phyloP scores from a whole-genome alignment of 64 coral and sea anemone species.

The Dendronephthya gigantea region DNA sequence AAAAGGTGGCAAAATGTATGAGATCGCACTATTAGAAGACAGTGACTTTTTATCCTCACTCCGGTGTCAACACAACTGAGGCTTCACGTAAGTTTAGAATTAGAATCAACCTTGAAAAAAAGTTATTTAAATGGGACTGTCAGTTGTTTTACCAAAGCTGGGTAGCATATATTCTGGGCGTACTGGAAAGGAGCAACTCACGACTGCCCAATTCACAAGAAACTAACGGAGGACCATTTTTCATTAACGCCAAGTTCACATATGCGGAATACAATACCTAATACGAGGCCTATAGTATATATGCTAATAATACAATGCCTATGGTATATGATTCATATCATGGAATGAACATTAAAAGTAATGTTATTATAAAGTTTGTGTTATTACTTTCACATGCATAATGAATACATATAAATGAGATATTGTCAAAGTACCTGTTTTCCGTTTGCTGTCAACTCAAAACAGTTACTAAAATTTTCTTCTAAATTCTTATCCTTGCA shows the following conservation, averaged over 20 bases:
- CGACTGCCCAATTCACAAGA: background rate
- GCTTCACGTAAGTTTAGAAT: conserved; percentile 17
- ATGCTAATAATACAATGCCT: background rate
- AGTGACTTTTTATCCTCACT: no score
- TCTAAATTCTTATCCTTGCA: no score
- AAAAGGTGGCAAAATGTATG: no score
- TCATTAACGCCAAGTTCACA: background rate
- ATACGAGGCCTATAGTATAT: conserved; percentile 13
- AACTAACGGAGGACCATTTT: conserved; percentile 20
- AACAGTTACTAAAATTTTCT: no score
- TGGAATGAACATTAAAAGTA: background rate
- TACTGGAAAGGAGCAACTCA: conserved; percentile 2
- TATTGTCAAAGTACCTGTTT: no score
- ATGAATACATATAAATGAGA: no score
- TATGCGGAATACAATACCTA: conserved; percentile 17
- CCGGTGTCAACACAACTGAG: no score
- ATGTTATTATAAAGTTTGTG: background rate
- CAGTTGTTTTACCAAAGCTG: background rate
- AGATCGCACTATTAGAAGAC: no score
- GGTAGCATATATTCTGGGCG: conserved; percentile 16
- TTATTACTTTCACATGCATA: no score
- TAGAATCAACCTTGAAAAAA: conserved; percentile 20
- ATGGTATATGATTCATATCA: background rate
- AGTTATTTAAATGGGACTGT: background rate
- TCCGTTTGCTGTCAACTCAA: no score